Base-by-base conservation (phyloP, 2,113 vertebrate species). In the Hippocampus barbouri region DNA sequence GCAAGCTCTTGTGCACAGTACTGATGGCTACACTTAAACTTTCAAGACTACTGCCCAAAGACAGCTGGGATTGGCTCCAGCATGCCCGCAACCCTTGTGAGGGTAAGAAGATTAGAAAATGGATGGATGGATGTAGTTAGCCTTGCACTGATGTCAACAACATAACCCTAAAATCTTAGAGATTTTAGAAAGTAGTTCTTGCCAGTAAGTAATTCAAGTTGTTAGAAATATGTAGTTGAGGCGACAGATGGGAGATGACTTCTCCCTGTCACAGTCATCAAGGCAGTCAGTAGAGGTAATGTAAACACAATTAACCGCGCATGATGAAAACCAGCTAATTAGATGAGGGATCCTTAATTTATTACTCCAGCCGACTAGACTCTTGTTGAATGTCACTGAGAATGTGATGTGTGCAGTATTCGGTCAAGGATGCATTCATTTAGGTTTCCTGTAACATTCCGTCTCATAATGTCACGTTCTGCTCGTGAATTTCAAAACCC, bases 401-500 rank as follows among this genome's bases (percentile, higher is more conserved):
- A 40, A 47, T 57, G 56, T 53, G 38, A 40, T 63, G 38, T 49
- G 60, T 72, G 77, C n/a, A 66, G 30, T 41, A 60, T 76, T 79
- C 59, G 16, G 0, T 67, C 27, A 27, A 18, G 64, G 59, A 2
- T 23, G 64, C 3, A 43, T 25, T 12, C 66, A 4, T 20, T 27
- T 69, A 71, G 72, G 66, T 73, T 80, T 61, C 59, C 0, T 38
- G 66, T 41, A 78, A 69, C 69, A 38, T 70, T 30, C 14, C 53
- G 54, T 83, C 74, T 79, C 84, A 76, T 80, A 57, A 80, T 72
- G 70, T 80, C 76, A 66, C 71, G 63, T 71, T 70, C 67, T 18
- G 7, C 56, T 43, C 40, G 73, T 90, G 81, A 85, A 68, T 76
- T 88, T 90, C 72, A 60, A 77, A 72, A 70, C 82, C 82, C 75